These are phyloP conservation scores for Callyntrura sp. DNA, from an alignment of 2,888 invertebrate species.

Conservation along the genomic window DNA sequence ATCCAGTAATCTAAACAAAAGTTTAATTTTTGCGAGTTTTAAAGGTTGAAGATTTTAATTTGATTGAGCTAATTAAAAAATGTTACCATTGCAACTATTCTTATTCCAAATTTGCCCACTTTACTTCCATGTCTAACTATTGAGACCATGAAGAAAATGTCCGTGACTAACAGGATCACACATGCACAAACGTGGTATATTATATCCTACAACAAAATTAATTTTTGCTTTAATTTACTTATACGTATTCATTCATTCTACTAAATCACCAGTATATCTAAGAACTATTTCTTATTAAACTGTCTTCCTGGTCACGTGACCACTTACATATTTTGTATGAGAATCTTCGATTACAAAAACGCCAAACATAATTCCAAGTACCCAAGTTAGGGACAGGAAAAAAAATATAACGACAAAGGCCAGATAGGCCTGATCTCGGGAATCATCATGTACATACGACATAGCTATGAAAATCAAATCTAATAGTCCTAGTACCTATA, in stretches of 20 bases:
- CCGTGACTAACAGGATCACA: slow-evolving; percentile 54
- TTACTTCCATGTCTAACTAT: slow-evolving; percentile 64
- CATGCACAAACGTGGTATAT: slow-evolving; percentile 70
- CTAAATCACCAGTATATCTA: too few relatives aligned
- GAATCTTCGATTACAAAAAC: slow-evolving; percentile 61
- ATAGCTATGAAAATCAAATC: slow-evolving; percentile 66
- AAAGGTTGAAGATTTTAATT: not conserved
- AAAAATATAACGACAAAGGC: slow-evolving; percentile 78
- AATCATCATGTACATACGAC: slow-evolving; percentile 49
- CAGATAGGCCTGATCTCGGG: slow-evolving; percentile 77
- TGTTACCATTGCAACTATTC: slow-evolving; percentile 75
- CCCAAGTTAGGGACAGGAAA: slow-evolving; percentile 68
- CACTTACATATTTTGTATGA: slow-evolving; percentile 75
- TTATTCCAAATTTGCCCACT: slow-evolving; percentile 42
- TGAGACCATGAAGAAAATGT: slow-evolving; percentile 74
- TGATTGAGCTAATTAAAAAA: not conserved
- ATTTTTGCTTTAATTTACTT: not conserved
- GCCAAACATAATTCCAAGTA: slow-evolving; percentile 70
- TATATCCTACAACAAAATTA: slow-evolving; percentile 72
- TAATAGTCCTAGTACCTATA: slow-evolving; percentile 74
- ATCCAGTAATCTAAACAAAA: slow-evolving; percentile 72
- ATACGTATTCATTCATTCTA: not conserved
- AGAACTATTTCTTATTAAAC: too few relatives aligned
- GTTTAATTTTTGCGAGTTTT: not conserved
- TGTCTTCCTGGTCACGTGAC: too few relatives aligned